Percentiles rank a stretch among this genome's conserved stretches.
phyloP scores from a whole-genome alignment of 2,113 vertebrate species.

The Triplophysa dalaica region DNA sequence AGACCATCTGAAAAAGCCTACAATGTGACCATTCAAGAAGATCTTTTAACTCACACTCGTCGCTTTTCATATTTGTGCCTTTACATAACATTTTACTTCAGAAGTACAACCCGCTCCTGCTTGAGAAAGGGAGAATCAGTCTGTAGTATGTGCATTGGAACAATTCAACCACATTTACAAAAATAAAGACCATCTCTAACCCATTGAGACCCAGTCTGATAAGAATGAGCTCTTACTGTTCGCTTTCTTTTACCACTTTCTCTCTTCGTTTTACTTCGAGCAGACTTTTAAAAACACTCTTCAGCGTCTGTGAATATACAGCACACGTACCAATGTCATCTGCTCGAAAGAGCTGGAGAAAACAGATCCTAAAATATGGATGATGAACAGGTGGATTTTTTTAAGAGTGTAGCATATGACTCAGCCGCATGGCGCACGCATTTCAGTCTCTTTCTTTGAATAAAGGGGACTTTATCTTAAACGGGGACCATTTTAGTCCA shows the following conservation, averaged over 20 bases:
- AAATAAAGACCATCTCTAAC: slow-evolving; percentile 50
- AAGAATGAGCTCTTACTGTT: slow-evolving; percentile 9
- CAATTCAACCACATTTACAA: slow-evolving; percentile 46
- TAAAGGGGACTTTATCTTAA: slow-evolving; percentile 2
- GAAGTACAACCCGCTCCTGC: background rate
- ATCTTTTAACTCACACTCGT: background rate
- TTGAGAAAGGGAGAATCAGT: background rate
- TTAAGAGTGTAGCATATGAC: background rate
- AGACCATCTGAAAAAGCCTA: background rate
- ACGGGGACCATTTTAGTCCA: background rate
- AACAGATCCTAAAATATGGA: slow-evolving; percentile 41
- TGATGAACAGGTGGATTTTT: slow-evolving; percentile 25
- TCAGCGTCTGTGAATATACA: slow-evolving; percentile 23
- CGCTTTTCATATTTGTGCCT: background rate
- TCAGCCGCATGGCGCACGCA: background rate
- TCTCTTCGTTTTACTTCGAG: slow-evolving; percentile 12
- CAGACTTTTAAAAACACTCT: slow-evolving; percentile 24
- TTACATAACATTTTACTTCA: background rate
- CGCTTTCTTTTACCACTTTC: slow-evolving; percentile 4
- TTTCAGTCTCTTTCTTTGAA: background rate
- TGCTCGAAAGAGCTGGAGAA: slow-evolving; percentile 12
- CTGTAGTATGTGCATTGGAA: slow-evolving; percentile 18
- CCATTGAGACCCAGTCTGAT: slow-evolving; percentile 2
- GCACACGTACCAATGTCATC: slow-evolving; percentile 25
- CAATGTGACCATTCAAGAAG: background rate